Conservation (phyloP, 1,140 invertebrate genomes). For the Aphis gossypii region DNA sequence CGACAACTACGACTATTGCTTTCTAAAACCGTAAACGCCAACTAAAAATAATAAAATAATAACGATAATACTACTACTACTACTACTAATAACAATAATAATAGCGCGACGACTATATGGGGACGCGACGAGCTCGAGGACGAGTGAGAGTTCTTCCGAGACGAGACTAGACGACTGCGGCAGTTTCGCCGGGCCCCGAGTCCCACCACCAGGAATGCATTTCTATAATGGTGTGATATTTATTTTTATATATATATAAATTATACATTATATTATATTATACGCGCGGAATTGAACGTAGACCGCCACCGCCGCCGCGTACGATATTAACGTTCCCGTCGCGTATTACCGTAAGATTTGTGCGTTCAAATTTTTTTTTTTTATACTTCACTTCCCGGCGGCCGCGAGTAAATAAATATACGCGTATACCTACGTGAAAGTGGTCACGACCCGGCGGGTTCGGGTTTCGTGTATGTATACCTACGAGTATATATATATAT, state of each 20-base stretch:
- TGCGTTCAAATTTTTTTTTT: constrained; percentile 6
- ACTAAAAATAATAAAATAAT: constrained; percentile 8
- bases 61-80: not conserved
- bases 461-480: not conserved
- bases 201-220: not conserved
- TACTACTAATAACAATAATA: not conserved
- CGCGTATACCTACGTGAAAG: constrained; percentile 33
- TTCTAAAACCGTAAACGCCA: constrained; percentile 8
- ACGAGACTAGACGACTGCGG: constrained; percentile 13
- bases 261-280: not conserved
- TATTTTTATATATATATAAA: not conserved
- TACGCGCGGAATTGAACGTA: not conserved
- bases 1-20: not conserved
- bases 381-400: not conserved
- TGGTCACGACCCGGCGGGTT: constrained; percentile 53
- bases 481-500: too few relatives aligned
- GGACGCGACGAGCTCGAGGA: constrained; percentile 45
- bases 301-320: not conserved
- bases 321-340: not conserved
- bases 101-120: not conserved
- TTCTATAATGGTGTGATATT: constrained; percentile 1
- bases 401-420: not conserved
- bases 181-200: not conserved
- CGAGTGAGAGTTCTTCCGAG: constrained; percentile 53
- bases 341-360: not conserved